phyloP scores from a whole-genome alignment of 1,140 invertebrate genomes.

The Nephila pilipes region DNA sequence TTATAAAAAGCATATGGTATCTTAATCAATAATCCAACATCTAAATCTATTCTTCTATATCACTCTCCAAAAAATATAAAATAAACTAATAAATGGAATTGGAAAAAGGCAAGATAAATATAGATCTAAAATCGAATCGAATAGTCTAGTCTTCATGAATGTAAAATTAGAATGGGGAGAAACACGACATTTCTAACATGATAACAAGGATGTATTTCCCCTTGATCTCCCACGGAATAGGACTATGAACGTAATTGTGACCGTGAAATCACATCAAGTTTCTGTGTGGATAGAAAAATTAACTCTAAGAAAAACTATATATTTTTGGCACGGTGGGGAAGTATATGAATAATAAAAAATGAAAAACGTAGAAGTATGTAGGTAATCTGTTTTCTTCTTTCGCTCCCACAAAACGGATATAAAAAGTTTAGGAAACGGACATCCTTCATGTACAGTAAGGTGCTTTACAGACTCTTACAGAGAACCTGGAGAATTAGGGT shows the following conservation, averaged over 20 bases:
- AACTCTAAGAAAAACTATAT: slow-evolving; percentile 43
- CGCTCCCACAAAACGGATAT: neutral
- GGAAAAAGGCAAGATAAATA: neutral
- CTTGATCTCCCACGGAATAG: neutral
- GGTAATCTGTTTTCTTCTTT: neutral
- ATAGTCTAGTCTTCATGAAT: neutral
- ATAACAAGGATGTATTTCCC: slow-evolving; percentile 19
- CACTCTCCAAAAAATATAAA: neutral
- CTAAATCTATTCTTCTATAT: neutral
- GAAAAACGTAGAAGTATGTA: neutral
- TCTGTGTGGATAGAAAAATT: neutral
- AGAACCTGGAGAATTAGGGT: slow-evolving; percentile 32
- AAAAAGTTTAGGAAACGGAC: neutral
- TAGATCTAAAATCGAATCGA: neutral
- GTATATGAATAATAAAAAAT: slow-evolving; percentile 24
- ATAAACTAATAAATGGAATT: neutral
- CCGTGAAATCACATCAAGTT: slow-evolving; percentile 27
- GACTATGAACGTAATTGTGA: neutral
- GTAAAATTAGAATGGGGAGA: slow-evolving; percentile 33
- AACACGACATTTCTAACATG: neutral
- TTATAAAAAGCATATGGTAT: neutral
- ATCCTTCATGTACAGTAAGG: slow-evolving; percentile 19
- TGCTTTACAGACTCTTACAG: neutral
- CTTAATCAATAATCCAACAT: neutral
- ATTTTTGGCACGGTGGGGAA: neutral